phyloP scores from a whole-genome alignment of 2,113 vertebrate species.

The Xenopus laevis region DNA sequence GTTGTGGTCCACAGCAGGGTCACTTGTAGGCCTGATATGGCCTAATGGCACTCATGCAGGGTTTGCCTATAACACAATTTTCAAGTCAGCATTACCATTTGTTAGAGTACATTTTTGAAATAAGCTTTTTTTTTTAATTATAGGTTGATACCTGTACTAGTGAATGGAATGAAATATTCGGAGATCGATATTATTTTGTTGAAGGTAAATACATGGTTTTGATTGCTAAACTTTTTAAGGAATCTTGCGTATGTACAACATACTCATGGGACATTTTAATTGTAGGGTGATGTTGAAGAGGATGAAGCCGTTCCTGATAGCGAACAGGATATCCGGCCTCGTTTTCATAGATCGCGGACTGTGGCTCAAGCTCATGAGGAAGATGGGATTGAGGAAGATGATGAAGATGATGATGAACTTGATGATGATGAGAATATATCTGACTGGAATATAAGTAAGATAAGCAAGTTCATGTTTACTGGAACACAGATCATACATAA shows the following conservation, averaged over 20 bases:
- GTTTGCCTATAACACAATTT: too few relatives aligned
- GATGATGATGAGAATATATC: conserved; percentile 92
- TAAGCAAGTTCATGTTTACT: conserved; percentile 11
- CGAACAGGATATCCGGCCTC: conserved; percentile 91
- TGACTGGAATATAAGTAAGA: conserved; percentile 95
- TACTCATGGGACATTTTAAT: background rate
- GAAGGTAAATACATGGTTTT: conserved; percentile 74
- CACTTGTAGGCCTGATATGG: too few relatives aligned
- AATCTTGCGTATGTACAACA: background rate
- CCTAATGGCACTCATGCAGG: too few relatives aligned
- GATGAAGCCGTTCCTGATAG: conserved; percentile 92
- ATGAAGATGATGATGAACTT: conserved; percentile 84
- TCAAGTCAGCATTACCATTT: too few relatives aligned
- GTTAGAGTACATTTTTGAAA: too few relatives aligned
- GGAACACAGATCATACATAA: too few relatives aligned
- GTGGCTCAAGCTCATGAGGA: conserved; percentile 92
- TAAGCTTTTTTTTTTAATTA: conserved; percentile 41
- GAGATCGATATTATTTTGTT: conserved; percentile 97
- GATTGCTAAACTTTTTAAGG: background rate
- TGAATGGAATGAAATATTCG: conserved; percentile 98
- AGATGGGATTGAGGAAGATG: conserved; percentile 84
- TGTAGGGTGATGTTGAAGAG: conserved; percentile 91
- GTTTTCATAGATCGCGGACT: conserved; percentile 91
- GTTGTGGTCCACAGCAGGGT: too few relatives aligned
- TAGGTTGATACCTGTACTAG: conserved; percentile 91